phyloP scores from a whole-genome alignment of 2,113 vertebrate species.

The Lagopus muta region DNA sequence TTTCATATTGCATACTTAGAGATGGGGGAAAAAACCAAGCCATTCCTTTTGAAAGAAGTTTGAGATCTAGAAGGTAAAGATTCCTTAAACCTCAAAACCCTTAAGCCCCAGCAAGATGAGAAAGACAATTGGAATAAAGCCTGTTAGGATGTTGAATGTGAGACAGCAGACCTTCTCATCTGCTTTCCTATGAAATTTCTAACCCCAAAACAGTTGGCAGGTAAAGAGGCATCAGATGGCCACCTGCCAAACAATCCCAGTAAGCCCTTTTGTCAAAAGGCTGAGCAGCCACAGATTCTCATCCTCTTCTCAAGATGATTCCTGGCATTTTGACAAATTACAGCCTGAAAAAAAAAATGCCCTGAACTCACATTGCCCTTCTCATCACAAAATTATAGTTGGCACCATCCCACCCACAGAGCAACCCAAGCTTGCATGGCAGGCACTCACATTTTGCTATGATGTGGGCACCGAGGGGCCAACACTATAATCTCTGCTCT shows the following conservation, averaged over 20 bases:
- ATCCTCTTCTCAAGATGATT: neutral
- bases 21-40: neutral
- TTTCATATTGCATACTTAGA: neutral
- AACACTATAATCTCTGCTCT: neutral
- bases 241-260: neutral
- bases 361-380: neutral
- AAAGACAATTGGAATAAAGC: neutral
- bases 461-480: neutral
- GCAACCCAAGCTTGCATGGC: neutral
- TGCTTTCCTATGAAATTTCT: neutral
- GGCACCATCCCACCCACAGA: neutral
- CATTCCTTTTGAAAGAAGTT: neutral
- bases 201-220: neutral
- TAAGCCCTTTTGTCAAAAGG: neutral
- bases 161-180: neutral
- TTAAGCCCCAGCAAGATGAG: neutral
- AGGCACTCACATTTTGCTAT: neutral
- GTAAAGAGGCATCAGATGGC: neutral
- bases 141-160: neutral
- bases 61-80: neutral
- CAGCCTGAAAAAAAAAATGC: neutral
- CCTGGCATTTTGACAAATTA: neutral
- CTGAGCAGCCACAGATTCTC: neutral
- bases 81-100: fast-evolving
- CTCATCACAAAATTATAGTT: neutral